These are phyloP conservation scores for Centropyge bicolor DNA, from an alignment of 2,797 vertebrate species.

Conservation along the genomic window DNA sequence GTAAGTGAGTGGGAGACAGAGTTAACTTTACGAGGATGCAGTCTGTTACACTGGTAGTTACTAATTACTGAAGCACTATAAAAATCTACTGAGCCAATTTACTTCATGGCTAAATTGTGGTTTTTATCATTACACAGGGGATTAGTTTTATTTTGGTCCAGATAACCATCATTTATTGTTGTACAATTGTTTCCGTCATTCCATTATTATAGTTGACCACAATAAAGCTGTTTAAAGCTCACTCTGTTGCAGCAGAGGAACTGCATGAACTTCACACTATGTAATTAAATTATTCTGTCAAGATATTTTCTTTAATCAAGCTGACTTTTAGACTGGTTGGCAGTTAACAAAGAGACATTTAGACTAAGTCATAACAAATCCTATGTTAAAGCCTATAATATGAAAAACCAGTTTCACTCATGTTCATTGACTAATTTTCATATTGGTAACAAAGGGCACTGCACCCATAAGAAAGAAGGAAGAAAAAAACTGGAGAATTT, in stretches of 20 bases:
- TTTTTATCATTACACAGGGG: constrained; percentile 20
- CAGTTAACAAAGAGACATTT: not conserved
- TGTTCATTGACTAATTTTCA: not conserved
- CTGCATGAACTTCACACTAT: not conserved
- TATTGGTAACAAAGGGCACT: not conserved
- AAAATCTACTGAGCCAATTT: constrained; percentile 13
- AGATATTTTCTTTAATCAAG: not conserved
- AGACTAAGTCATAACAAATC: not conserved
- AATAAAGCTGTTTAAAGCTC: not conserved
- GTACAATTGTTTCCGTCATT: not conserved
- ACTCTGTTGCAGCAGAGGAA: not conserved
- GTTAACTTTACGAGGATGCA: no score
- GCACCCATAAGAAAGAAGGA: not conserved
- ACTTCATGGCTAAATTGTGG: constrained; percentile 2
- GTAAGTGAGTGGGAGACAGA: not conserved
- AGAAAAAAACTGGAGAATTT: not conserved
- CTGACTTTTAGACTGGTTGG: not conserved
- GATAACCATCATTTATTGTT: constrained; percentile 17
- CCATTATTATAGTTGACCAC: not conserved
- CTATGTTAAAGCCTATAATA: not conserved
- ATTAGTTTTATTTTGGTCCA: constrained; percentile 18
- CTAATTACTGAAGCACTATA: constrained; percentile 38
- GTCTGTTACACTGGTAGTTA: not conserved
- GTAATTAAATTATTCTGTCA: not conserved
- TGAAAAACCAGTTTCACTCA: not conserved